Evolutionary conservation across 2,797 vertebrate species (phyloP), one percentile per base, ranked within the genome.

Genomic region (Argya squamiceps): DNA sequence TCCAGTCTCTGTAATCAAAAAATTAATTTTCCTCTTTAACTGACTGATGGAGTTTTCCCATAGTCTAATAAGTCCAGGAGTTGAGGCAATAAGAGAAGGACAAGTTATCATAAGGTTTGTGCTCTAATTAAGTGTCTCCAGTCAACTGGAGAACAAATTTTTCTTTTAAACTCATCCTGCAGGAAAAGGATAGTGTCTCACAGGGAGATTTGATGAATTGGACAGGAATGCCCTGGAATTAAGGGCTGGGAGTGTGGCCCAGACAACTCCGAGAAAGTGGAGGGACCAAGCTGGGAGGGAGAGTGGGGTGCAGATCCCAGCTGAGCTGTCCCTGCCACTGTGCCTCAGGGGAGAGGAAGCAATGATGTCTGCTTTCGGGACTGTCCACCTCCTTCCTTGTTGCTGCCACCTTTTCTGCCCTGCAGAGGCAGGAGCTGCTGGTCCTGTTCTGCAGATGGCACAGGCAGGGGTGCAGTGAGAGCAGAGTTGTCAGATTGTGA

Each of bases 1-100:
- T 94, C 62, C 32, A 96, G 15, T 44, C 44, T 58, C 62, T 68
- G 21, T 68, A 91, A 93, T 56, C n/a, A 91, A 75, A 92, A 88
- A 89, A 93, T 83, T 88, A 88, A 85, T 93, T 73, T 95, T 89
- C 46, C 15, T 71, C 44, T 87, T 89, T 74, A 92, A 87, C 34
- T 52, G 46, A 62, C 55, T 89, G 71, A 46, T 91, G 81, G 49
- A 85, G 8, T 70, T 91, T 85, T 93, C 55, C 63, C 62, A 7
- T 4, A 56, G 55, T 62, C 43, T 65, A 88, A 50, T 78, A 87
- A 78, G 26, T 37, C 43, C n/a, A 83, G 79, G 65, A 88, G 41
- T 15, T 39, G 34, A 81, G 26, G 62, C 52, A 78, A 29, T 75
- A 89, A 78, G 74, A 73, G 60, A 70, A 79, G 24, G 63, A 73